phyloP scores from a whole-genome alignment of 2,888 invertebrate species.

The Morpho deidamia region DNA sequence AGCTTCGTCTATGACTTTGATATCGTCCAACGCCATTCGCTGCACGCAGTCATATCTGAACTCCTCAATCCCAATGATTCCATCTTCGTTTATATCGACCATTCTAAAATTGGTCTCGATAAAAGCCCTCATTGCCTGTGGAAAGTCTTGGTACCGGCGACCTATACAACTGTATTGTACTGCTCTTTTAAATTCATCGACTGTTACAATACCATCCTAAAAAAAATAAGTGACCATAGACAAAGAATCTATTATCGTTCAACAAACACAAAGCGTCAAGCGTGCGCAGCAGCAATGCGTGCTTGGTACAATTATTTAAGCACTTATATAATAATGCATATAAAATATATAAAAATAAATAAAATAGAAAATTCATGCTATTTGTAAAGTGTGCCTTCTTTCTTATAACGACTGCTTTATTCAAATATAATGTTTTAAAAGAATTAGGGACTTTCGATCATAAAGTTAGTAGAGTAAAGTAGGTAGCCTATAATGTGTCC shows the following conservation, averaged over 20 bases:
- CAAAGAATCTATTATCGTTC: conserved; percentile 12
- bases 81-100: conserved; percentile 89
- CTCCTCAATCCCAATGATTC: conserved; percentile 87
- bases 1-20: conserved; percentile 86
- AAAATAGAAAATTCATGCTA: conserved; percentile 2
- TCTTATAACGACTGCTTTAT: neutral
- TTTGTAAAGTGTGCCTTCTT: conserved; percentile 1
- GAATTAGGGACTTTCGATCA: too few species aligned
- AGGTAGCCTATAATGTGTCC: too few species aligned
- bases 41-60: conserved; percentile 90
- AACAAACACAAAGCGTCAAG: conserved; percentile 34
- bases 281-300: conserved; percentile 29
- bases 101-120: conserved; percentile 90
- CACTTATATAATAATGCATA: neutral
- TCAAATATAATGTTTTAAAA: too few species aligned
- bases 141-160: conserved; percentile 86
- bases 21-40: conserved; percentile 87
- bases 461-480: too few species aligned
- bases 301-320: conserved; percentile 11
- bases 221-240: conserved; percentile 22
- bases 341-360: neutral
- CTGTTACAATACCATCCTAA: conserved; percentile 89
- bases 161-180: conserved; percentile 90
- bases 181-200: conserved; percentile 88
- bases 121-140: conserved; percentile 91